Conservation (phyloP, 1,140 invertebrate genomes). For the Zaprionus lachaisei region DNA sequence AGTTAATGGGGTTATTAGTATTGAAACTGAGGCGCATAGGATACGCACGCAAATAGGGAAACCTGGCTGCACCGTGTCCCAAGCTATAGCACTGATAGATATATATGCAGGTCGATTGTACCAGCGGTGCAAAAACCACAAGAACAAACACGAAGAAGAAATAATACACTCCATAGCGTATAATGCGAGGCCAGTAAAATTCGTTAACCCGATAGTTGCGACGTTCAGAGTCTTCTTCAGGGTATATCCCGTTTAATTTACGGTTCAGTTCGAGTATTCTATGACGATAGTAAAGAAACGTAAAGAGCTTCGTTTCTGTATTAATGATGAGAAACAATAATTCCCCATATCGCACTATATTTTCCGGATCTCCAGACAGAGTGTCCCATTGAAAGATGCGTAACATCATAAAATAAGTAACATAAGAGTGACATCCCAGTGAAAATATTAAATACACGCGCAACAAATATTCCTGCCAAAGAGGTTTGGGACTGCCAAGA, state of each 20-base stretch:
- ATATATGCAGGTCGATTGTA: constrained; percentile 37
- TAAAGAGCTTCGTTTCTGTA: constrained; percentile 40
- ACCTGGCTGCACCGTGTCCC: not conserved
- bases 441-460: constrained; percentile 32
- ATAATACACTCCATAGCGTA: constrained; percentile 28
- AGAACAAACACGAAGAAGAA: constrained; percentile 30
- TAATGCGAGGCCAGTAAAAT: constrained; percentile 33
- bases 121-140: constrained; percentile 26
- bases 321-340: constrained; percentile 45
- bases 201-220: constrained; percentile 34
- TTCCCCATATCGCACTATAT: constrained; percentile 42
- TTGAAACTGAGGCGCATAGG: constrained; percentile 30
- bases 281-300: constrained; percentile 39
- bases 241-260: constrained; percentile 26
- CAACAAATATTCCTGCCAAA: constrained; percentile 32
- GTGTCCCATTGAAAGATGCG: constrained; percentile 50
- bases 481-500: constrained; percentile 18
- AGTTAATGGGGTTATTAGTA: constrained; percentile 6
- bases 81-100: constrained; percentile 13
- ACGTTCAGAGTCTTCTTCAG: not conserved
- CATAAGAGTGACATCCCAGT: constrained; percentile 34
- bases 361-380: constrained; percentile 32
- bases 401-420: constrained; percentile 21
- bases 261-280: constrained; percentile 8
- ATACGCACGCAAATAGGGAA: constrained; percentile 41